phyloP scores from a whole-genome alignment of 2,888 invertebrate species.

The Dynastes grantii region DNA sequence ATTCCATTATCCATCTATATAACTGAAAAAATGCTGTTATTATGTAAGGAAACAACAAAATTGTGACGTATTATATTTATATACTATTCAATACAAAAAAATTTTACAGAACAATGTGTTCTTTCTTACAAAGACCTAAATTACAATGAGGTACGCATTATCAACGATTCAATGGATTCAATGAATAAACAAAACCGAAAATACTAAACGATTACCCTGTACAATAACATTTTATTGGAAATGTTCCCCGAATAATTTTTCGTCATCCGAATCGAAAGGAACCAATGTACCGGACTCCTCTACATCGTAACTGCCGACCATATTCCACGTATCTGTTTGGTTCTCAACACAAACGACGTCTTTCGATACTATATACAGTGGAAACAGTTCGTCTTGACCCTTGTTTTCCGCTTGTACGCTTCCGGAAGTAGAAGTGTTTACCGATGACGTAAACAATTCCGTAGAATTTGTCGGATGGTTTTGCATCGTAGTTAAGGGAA shows the following conservation, averaged over 20 bases:
- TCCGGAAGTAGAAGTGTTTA: conserved; percentile 56
- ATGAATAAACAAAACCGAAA: conserved; percentile 8
- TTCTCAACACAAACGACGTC: conserved; percentile 63
- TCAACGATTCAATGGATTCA: neutral
- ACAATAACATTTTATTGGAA: conserved; percentile 52
- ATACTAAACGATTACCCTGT: conserved; percentile 4
- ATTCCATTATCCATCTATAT: no score
- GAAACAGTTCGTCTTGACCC: conserved; percentile 64
- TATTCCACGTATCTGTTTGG: conserved; percentile 66
- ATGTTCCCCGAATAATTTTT: conserved; percentile 57
- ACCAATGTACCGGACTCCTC: conserved; percentile 68
- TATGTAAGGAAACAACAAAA: no score
- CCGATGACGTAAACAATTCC: conserved; percentile 57
- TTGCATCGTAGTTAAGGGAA: conserved; percentile 30
- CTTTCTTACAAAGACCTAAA: no score
- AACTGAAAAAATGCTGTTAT: no score
- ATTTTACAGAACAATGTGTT: no score
- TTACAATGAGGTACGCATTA: neutral
- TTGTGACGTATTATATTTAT: no score
- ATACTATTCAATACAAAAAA: neutral
- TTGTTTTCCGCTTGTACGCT: conserved; percentile 57
- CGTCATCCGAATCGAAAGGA: conserved; percentile 58
- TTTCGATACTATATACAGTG: conserved; percentile 66
- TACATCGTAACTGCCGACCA: conserved; percentile 68
- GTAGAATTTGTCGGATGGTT: conserved; percentile 52